Percentiles rank a stretch among this genome's conserved stretches.
Evolutionary conservation across 1,140 invertebrate species (phyloP).

Genomic region (Matsumurasca onukii): DNA sequence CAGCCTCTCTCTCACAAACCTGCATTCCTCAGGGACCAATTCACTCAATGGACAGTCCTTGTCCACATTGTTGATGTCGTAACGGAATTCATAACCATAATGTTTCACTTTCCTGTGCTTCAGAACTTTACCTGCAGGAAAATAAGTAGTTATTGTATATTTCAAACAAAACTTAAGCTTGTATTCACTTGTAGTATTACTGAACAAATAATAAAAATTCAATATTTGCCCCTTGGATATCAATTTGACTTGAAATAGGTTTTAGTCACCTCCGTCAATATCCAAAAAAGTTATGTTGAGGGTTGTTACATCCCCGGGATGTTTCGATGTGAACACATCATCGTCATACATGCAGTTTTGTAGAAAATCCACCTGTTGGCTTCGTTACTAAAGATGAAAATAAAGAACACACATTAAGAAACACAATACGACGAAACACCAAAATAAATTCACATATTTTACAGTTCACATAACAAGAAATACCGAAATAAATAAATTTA

Average conservation of each 20-base stretch:
- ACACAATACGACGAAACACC: too few species aligned
- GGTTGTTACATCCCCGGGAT: background rate
- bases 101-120: constrained; percentile 90
- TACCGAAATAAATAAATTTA: too few species aligned
- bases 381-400: too few species aligned
- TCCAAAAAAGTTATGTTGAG: background rate
- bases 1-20: constrained; percentile 64
- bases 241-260: background rate
- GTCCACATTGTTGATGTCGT: constrained; percentile 87
- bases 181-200: background rate
- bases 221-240: background rate
- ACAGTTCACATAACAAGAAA: too few species aligned
- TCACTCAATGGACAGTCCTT: constrained; percentile 62
- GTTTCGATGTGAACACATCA: too few species aligned
- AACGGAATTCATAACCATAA: constrained; percentile 93
- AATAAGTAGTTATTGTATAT: constrained; percentile 1
- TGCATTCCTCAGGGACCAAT: constrained; percentile 69
- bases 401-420: too few species aligned
- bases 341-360: too few species aligned
- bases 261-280: background rate
- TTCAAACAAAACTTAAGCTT: background rate
- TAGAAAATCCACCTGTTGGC: too few species aligned
- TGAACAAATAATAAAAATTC: background rate
- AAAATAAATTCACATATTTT: too few species aligned
- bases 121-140: constrained; percentile 48